These are phyloP conservation scores for Cacatua alba DNA, from an alignment of 2,113 vertebrate species.

Conservation along the genomic window DNA sequence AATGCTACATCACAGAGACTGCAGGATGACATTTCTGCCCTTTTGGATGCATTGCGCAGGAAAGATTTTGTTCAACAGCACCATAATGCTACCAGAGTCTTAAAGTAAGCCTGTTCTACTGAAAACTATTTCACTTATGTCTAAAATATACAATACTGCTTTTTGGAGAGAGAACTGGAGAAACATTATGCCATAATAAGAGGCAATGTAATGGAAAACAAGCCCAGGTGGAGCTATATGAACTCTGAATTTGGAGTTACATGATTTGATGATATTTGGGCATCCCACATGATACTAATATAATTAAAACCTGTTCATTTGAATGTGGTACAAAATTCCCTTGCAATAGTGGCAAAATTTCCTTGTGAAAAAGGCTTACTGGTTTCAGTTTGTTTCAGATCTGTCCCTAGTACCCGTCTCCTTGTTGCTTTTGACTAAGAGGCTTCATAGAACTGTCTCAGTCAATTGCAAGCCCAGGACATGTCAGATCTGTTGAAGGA, in stretches of 20 bases:
- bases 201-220: not conserved
- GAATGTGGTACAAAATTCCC: not conserved
- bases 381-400: not conserved
- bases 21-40: slow-evolving; percentile 69
- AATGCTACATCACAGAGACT: slow-evolving; percentile 70
- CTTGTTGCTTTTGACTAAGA: not conserved
- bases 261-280: not conserved
- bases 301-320: not conserved
- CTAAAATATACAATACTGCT: not conserved
- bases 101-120: slow-evolving; percentile 73
- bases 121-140: not conserved
- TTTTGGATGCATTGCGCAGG: slow-evolving; percentile 72
- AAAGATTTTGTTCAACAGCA: slow-evolving; percentile 55
- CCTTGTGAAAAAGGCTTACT: not conserved
- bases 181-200: not conserved
- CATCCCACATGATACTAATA: not conserved
- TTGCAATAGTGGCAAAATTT: not conserved
- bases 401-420: not conserved
- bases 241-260: not conserved
- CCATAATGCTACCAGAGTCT: slow-evolving; percentile 56
- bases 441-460: not conserved
- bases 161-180: not conserved
- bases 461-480: not conserved
- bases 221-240: not conserved
- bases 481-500: not conserved